phyloP scores from a whole-genome alignment of 2,888 invertebrate genomes.

The Lordiphosa andalusiaca region DNA sequence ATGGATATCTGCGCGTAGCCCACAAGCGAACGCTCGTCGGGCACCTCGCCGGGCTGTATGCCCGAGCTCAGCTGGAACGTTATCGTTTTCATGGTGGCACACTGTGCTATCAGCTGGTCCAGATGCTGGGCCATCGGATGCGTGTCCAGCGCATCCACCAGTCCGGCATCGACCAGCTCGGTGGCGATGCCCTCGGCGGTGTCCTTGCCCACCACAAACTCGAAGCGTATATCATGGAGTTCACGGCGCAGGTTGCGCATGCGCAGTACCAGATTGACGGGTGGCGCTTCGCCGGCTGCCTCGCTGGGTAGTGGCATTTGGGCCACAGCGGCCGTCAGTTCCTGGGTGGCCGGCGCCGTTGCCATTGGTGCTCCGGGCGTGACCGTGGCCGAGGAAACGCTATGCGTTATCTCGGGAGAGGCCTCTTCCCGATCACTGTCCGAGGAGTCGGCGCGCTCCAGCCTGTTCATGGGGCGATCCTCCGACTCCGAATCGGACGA shows the following conservation, averaged over 20 bases:
- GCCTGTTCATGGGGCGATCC: slow-evolving; percentile 83
- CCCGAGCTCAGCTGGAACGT: slow-evolving; percentile 93
- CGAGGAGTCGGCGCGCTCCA: slow-evolving; percentile 83
- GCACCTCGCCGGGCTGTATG: slow-evolving; percentile 87
- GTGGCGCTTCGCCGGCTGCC: slow-evolving; percentile 77
- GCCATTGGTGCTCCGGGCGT: slow-evolving; percentile 29
- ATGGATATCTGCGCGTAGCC: slow-evolving; percentile 99
- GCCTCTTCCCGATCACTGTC: slow-evolving; percentile 82
- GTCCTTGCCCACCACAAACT: slow-evolving; percentile 94
- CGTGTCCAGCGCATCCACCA: slow-evolving; percentile 95
- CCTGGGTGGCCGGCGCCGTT: slow-evolving; percentile 46
- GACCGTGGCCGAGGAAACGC: slow-evolving; percentile 66
- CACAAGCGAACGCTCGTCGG: slow-evolving; percentile 96
- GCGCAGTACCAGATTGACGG: slow-evolving; percentile 91
- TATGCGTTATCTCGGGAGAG: slow-evolving; percentile 79
- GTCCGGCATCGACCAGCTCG: slow-evolving; percentile 96
- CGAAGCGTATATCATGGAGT: slow-evolving; percentile 98
- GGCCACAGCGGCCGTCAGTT: slow-evolving; percentile 56
- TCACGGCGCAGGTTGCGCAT: slow-evolving; percentile 95
- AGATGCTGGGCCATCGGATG: slow-evolving; percentile 95
- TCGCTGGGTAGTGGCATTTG: slow-evolving; percentile 58
- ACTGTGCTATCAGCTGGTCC: slow-evolving; percentile 91
- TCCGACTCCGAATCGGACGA: slow-evolving; percentile 82
- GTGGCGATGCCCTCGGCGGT: slow-evolving; percentile 95
- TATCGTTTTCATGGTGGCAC: slow-evolving; percentile 85